Evolutionary conservation across 2,113 vertebrate species (phyloP).

Genomic region (Sinocyclocheilus anshuiensis): DNA sequence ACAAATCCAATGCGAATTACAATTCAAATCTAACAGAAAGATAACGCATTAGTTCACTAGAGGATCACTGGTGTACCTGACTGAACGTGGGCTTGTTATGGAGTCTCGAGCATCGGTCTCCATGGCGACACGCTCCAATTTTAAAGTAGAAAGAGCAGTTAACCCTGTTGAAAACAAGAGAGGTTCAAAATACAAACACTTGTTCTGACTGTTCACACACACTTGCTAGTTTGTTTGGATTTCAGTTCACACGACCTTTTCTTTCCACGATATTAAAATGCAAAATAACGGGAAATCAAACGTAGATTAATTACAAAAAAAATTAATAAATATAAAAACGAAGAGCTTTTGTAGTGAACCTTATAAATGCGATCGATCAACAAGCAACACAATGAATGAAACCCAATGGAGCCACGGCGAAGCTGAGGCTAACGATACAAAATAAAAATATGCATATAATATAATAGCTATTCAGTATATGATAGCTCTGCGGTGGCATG

Average conservation of each 20-base stretch:
- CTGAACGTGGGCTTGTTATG: slow-evolving; percentile 99
- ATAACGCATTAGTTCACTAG: neutral
- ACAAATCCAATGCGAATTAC: too few relatives aligned
- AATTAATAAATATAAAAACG: neutral
- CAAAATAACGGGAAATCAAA: neutral
- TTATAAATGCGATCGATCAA: neutral
- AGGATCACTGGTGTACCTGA: slow-evolving; percentile 73
- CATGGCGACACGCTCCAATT: slow-evolving; percentile 97
- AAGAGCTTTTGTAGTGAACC: neutral
- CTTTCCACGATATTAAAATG: neutral
- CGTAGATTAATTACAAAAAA: too few relatives aligned
- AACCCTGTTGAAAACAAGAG: slow-evolving; percentile 77
- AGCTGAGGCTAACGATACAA: neutral
- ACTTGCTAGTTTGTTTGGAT: neutral
- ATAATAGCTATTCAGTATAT: neutral
- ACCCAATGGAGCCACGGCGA: neutral
- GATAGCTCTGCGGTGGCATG: neutral
- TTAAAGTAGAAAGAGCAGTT: slow-evolving; percentile 99
- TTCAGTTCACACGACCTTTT: neutral
- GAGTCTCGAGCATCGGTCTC: slow-evolving; percentile 94
- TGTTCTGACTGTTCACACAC: neutral
- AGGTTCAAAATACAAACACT: neutral
- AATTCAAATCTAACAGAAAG: too few relatives aligned
- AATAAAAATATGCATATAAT: neutral
- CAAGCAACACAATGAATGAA: slow-evolving; percentile 22